Base-by-base conservation (phyloP, 2,888 invertebrate genomes). In the Thyatira batis region DNA sequence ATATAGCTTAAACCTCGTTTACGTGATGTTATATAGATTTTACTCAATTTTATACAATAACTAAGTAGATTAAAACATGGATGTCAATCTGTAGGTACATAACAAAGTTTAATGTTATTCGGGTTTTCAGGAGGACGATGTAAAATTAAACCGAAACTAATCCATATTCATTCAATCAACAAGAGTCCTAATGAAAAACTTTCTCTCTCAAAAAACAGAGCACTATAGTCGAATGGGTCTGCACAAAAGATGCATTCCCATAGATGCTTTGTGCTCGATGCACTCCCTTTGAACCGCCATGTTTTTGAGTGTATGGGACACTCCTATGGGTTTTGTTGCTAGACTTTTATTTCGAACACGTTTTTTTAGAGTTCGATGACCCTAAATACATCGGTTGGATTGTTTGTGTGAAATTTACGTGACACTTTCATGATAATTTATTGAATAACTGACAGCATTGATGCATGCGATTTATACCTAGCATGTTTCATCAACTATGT, bases 171-270 rank as follows among this genome's bases (percentile, higher is more conserved):
- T 8, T 43, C 49, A 45, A 50, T 51, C 52, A 39, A 50, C 53
- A 55, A 67, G 52, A 53, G 21, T 51, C 30, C 53, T 59, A 50
- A 58, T 52, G 46, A 63, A 70, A 63, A 53, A 58, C 58, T 56
- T 58, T 56, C 57, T 67, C 44, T 2, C 8, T 39, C 17, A 39
- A 60, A 65, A n/a, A 72, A 80, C 78, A 81, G 80, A 78, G 69
- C 73, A 55, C 58, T 62, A 67, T 78, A 81, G 73, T 65, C 75
- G 76, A 76, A 67, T 82, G 82, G 73, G 57, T 72, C 58, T 50
- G 51, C 57, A 83, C 80, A 84, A 84, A 81, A 73, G 74, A 67
- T 68, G 73, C 81, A 71, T 73, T 73, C 63, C 65, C 69, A 71
- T 72, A 64, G 69, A 68, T 71, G 65, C 67, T 63, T 74, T 79